Evolutionary conservation across 2,888 invertebrate genomes (phyloP).

Genomic region (Acanthosepion esculentum): DNA sequence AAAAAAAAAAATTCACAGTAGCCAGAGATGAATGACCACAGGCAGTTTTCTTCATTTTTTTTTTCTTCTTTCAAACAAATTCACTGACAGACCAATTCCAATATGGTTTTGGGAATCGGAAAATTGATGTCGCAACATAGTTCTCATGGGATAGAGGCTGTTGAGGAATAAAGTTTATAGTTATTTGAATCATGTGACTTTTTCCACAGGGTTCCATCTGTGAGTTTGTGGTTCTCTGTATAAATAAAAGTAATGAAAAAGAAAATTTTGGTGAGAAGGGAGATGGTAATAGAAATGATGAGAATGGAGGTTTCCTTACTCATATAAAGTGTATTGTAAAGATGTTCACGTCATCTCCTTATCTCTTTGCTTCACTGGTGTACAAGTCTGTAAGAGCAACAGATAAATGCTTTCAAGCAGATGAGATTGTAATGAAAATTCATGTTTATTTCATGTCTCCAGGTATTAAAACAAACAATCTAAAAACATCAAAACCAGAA

Average conservation of each 20-base stretch:
- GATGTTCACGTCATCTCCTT: not conserved
- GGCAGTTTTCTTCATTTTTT: not conserved
- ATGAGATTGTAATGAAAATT: not conserved
- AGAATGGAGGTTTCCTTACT: not conserved
- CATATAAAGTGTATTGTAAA: not conserved
- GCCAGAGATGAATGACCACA: not conserved
- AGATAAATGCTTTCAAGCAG: not conserved
- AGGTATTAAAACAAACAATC: not conserved
- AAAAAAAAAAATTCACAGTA: not conserved
- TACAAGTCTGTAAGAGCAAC: not conserved
- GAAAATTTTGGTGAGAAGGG: not conserved
- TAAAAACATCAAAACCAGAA: not conserved
- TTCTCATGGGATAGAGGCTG: not conserved
- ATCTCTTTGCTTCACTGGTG: slow-evolving; percentile 18
- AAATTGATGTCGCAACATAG: not conserved
- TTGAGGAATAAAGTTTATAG: not conserved
- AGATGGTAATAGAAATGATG: not conserved
- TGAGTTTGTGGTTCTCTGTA: not conserved
- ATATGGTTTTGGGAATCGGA: not conserved
- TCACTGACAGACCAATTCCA: slow-evolving; percentile 5
- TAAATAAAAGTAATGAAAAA: not conserved
- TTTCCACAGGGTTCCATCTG: not conserved
- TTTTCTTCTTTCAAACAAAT: not conserved
- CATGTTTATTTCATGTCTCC: not conserved
- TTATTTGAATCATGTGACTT: not conserved